A percentile compares a stretch with the other conserved stretches of the same genome.
Evolutionary conservation across 2,113 vertebrate genomes (phyloP).

Genomic region (Speoplatyrhinus poulsoni): DNA sequence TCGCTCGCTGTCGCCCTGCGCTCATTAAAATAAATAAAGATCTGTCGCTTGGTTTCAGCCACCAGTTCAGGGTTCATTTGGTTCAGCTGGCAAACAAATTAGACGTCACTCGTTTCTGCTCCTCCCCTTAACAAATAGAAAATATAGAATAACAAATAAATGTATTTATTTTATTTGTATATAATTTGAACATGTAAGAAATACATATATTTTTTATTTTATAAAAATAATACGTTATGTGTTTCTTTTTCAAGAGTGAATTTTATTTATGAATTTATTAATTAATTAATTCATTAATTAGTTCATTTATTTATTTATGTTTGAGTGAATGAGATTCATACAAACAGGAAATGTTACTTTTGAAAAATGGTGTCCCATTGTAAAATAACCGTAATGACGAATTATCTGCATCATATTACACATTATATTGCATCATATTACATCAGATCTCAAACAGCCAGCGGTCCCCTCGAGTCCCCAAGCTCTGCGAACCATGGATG

Average conservation of each 20-base stretch:
- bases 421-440: background rate
- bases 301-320: no score
- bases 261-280: no score
- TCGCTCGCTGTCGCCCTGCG: no score
- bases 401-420: background rate
- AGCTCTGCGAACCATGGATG: background rate
- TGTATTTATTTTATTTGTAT: background rate
- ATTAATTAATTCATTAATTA: no score
- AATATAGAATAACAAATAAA: background rate
- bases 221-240: no score
- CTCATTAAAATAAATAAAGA: slow-evolving; percentile 5
- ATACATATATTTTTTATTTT: background rate
- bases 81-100: background rate
- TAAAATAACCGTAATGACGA: no score
- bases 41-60: background rate
- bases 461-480: background rate
- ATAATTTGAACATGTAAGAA: background rate
- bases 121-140: background rate
- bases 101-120: background rate
- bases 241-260: no score
- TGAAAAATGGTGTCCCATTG: no score
- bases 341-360: no score
- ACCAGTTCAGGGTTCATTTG: background rate
- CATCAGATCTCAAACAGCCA: background rate
- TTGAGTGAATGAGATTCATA: no score